Percentiles rank a stretch among this genome's conserved stretches.
Conservation (phyloP, 2,113 vertebrate genomes). For the Neodontobutis hainanensis region DNA sequence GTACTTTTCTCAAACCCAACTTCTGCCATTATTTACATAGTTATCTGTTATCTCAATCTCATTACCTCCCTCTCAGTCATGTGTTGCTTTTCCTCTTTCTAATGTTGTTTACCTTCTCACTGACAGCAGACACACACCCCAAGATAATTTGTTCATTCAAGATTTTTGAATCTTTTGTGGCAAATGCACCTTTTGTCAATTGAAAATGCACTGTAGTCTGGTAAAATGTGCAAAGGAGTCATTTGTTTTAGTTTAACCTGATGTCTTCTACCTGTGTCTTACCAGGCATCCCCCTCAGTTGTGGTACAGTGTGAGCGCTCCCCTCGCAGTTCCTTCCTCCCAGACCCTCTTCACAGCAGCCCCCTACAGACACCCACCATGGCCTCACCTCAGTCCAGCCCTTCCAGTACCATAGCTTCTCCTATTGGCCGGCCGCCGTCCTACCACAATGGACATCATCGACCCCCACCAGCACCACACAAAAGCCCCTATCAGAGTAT, state of each 20-base stretch:
- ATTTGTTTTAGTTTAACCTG: background rate
- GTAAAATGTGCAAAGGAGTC: background rate
- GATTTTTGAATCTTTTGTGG: too few species aligned
- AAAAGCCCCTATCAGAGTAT: conserved; percentile 72
- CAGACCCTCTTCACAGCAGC: conserved; percentile 70
- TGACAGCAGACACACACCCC: too few species aligned
- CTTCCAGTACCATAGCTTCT: conserved; percentile 66
- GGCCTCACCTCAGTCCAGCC: conserved; percentile 67
- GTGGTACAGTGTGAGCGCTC: conserved; percentile 43
- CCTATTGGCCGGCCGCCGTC: conserved; percentile 65
- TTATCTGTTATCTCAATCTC: too few species aligned
- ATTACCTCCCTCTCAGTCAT: too few species aligned
- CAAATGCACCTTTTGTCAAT: too few species aligned
- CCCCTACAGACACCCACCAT: conserved; percentile 71
- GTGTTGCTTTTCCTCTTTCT: too few species aligned
- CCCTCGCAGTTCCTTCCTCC: conserved; percentile 61
- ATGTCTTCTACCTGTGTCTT: background rate
- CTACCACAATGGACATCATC: conserved; percentile 73
- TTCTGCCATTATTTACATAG: too few species aligned
- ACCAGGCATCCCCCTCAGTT: conserved; percentile 64
- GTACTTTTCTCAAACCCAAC: too few species aligned
- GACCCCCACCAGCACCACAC: conserved; percentile 54
- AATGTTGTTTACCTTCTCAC: too few species aligned
- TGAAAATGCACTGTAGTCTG: too few species aligned
- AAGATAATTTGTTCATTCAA: too few species aligned